These are phyloP conservation scores for Conistra vaccinii DNA, from an alignment of 2,888 invertebrate genomes.

Conservation along the genomic window DNA sequence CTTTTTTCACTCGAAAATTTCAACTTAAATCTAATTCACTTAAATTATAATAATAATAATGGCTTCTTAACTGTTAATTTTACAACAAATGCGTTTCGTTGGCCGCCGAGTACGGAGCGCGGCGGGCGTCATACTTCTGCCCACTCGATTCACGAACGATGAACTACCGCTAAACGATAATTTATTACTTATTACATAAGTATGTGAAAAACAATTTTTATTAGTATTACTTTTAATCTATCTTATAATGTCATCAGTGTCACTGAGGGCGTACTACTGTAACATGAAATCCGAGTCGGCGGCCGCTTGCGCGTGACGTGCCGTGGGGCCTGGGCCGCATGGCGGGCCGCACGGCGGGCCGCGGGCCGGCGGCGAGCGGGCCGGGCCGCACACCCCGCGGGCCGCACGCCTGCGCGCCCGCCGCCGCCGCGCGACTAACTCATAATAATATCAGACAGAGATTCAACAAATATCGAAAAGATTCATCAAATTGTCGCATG, in stretches of 20 bases:
- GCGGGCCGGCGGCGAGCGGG: constrained; percentile 56
- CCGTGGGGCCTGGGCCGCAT: constrained; percentile 42
- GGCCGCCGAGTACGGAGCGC: constrained; percentile 86
- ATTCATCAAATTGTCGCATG: constrained; percentile 73
- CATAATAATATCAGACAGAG: constrained; percentile 63
- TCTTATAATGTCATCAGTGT: constrained; percentile 80
- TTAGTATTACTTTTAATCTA: constrained; percentile 83
- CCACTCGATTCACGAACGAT: constrained; percentile 81
- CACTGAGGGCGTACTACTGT: constrained; percentile 77
- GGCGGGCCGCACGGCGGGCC: constrained; percentile 14
- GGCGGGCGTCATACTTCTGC: constrained; percentile 79
- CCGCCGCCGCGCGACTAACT: constrained; percentile 53
- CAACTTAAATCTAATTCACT: constrained; percentile 90
- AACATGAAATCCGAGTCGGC: constrained; percentile 75
- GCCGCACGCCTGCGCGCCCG: constrained; percentile 30
- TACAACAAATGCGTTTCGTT: constrained; percentile 90
- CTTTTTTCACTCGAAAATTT: constrained; percentile 88
- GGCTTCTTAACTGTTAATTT: constrained; percentile 89
- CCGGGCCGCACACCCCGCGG: constrained; percentile 48
- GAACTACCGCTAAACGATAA: constrained; percentile 86
- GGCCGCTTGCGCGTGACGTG: constrained; percentile 70
- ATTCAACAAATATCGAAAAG: constrained; percentile 72
- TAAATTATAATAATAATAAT: constrained; percentile 90
- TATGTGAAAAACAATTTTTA: constrained; percentile 87
- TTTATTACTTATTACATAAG: constrained; percentile 88